Evolutionary conservation across 2,888 invertebrate species (phyloP), one percentile per base, ranked within the genome.

Genomic region (Amitus sp.): DNA sequence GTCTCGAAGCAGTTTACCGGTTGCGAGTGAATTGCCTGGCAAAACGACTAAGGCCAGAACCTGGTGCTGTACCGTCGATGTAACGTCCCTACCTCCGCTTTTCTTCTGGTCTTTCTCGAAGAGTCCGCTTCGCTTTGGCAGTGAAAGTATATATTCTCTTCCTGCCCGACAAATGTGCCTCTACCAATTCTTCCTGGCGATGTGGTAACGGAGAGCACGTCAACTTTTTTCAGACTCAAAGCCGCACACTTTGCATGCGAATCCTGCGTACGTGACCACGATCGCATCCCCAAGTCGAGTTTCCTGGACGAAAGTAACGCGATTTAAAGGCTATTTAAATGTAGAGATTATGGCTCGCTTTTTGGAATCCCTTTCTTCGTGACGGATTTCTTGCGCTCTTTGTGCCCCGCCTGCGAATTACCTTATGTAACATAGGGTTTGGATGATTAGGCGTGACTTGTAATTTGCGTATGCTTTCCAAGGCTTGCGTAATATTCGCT

Each of bases 91-190:
- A 58, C 61, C 67, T 60, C 57, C 57, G 62, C 58, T 50, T 65
- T 70, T 69, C 63, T 72, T 72, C 65, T 73, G 71, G 67, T 75
- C 68, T 71, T 75, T 70, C 69, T 67, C 71, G 66, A 69, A 71
- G 71, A 67, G 73, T 72, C 68, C 66, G 63, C 65, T 69, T 68
- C 63, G 72, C 73, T 71, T 75, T 72, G 76, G 72, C 74, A 79
- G 81, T 81, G 81, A 82, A 81, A 81, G 81, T 79, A 62, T 57
- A 60, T 66, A 73, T 75, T 80, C 75, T 77, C 77, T 78, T 79
- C 78, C 76, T 76, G 76, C 73, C 67, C 58, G 69, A 69, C 72
- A 72, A 67, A 70, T 62, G 57, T 66, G 65, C 69, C 66, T 68
- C 63, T 67, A 68, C 71, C 68, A 68, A 69, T 71, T 66, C 67